A percentile compares a stretch with the other conserved stretches of the same genome.
Conservation (phyloP, 2,113 vertebrate species). For the Nothobranchius furzeri region DNA sequence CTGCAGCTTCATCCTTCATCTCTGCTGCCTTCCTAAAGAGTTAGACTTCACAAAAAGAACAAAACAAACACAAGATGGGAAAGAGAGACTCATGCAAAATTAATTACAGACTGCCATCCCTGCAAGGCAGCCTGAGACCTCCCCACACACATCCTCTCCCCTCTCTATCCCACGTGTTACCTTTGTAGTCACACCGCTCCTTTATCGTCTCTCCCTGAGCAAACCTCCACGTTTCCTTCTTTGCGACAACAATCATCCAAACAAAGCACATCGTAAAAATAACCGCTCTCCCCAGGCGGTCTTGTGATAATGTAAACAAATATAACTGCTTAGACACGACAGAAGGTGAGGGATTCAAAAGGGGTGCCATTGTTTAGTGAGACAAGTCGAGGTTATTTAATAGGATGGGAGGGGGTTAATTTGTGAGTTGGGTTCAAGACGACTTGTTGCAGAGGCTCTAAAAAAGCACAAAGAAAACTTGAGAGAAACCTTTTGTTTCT, state of each 20-base stretch:
- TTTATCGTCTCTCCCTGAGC: constrained; percentile 48
- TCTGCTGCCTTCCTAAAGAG: constrained; percentile 60
- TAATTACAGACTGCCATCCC: constrained; percentile 68
- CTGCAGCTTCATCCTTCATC: constrained; percentile 32
- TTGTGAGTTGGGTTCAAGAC: neutral
- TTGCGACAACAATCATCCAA: constrained; percentile 66
- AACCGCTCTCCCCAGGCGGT: constrained; percentile 64
- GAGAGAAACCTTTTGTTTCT: constrained; percentile 5
- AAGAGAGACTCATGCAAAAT: constrained; percentile 71
- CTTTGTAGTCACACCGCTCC: constrained; percentile 55
- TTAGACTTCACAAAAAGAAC: constrained; percentile 50
- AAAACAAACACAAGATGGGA: constrained; percentile 59
- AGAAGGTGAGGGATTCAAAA: constrained; percentile 39
- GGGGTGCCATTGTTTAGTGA: constrained; percentile 31
- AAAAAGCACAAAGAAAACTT: constrained; percentile 10
- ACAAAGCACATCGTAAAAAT: constrained; percentile 74
- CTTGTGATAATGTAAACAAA: constrained; percentile 69
- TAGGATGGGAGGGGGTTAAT: constrained; percentile 5
- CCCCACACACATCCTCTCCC: constrained; percentile 14
- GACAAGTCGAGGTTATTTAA: constrained; percentile 40
- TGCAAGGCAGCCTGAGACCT: constrained; percentile 49
- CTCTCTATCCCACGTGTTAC: constrained; percentile 30
- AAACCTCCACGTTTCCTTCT: constrained; percentile 41
- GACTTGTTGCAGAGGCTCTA: constrained; percentile 4
- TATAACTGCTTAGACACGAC: constrained; percentile 53